These are phyloP conservation scores for Orbicella faveolata DNA, from an alignment of 64 coral and sea anemone species.

Conservation along the genomic window DNA sequence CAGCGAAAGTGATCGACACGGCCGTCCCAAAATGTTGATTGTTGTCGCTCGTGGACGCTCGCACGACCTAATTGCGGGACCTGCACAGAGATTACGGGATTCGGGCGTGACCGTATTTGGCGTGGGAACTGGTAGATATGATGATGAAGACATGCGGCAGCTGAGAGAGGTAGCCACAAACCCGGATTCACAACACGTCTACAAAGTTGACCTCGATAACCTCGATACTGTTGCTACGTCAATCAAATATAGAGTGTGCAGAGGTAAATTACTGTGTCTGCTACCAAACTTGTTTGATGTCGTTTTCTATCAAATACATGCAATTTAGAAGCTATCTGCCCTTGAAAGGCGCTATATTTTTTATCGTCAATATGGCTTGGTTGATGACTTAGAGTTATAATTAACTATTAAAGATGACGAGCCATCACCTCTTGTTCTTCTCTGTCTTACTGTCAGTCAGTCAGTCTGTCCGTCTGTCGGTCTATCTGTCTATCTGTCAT, in stretches of 20 bases:
- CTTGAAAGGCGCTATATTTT: too few relatives aligned
- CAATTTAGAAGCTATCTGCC: too few relatives aligned
- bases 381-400: too few relatives aligned
- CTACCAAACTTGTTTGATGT: not conserved
- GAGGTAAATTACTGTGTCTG: constrained; percentile 19
- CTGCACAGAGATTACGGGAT: constrained; percentile 31
- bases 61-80: constrained; percentile 3
- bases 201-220: constrained; percentile 43
- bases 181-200: constrained; percentile 48
- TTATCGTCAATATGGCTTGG: too few relatives aligned
- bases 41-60: constrained; percentile 20
- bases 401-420: too few relatives aligned
- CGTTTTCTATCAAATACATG: too few relatives aligned
- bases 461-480: not conserved
- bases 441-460: too few relatives aligned
- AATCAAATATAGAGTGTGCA: constrained; percentile 64
- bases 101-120: constrained; percentile 34
- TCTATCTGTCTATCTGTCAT: not conserved
- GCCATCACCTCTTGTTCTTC: too few relatives aligned
- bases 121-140: constrained; percentile 45
- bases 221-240: constrained; percentile 24
- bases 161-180: constrained; percentile 50
- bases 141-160: not conserved
- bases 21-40: constrained; percentile 9
- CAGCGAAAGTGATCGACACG: not conserved